Evolutionary conservation across 2,113 vertebrate genomes (phyloP).

Genomic region (Fukomys damarensis): DNA sequence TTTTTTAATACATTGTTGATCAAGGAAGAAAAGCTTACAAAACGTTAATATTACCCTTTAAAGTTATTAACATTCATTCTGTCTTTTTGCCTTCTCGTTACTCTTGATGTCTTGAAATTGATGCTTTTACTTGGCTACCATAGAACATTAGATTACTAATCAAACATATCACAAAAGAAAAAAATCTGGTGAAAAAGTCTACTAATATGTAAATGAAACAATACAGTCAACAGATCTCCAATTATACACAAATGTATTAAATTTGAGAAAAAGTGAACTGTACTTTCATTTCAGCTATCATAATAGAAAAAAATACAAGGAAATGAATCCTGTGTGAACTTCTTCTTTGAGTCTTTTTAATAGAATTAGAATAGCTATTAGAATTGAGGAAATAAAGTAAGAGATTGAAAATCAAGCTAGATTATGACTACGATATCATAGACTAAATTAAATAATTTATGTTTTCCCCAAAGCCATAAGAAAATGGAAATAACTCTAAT

Average conservation of each 20-base stretch:
- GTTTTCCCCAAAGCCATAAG: no score
- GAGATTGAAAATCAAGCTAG: no score
- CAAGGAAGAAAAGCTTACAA: background rate
- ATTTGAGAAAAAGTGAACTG: background rate
- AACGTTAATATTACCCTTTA: background rate
- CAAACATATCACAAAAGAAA: background rate
- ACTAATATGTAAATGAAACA: background rate
- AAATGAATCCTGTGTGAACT: background rate
- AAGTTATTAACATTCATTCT: background rate
- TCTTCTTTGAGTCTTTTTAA: background rate
- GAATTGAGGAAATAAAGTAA: no score
- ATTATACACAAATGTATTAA: background rate
- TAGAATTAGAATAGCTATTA: no score
- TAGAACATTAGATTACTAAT: background rate
- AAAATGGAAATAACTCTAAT: no score
- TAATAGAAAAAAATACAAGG: background rate
- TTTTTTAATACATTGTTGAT: background rate
- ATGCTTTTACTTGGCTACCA: fast-evolving
- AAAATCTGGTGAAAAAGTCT: background rate
- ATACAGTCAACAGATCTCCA: background rate
- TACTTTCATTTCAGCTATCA: background rate
- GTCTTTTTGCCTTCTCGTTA: background rate
- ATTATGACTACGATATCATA: no score
- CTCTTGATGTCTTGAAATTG: background rate
- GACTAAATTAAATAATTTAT: no score